A percentile compares a stretch with the other conserved stretches of the same genome.
phyloP scores from a whole-genome alignment of 2,797 vertebrate genomes.

The Eptatretus atami region DNA sequence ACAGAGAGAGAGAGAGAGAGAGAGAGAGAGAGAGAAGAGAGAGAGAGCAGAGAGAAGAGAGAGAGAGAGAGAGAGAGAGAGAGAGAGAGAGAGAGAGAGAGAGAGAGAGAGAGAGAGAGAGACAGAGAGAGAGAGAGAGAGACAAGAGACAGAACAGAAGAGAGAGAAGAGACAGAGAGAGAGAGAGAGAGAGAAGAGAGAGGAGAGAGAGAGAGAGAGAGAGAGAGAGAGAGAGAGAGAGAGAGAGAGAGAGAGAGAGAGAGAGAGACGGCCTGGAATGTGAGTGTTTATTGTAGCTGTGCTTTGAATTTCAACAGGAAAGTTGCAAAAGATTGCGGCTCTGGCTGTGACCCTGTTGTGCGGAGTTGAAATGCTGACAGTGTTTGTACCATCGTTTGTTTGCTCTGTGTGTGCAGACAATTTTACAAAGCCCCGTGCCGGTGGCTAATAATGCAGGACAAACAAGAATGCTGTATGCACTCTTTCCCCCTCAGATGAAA shows the following conservation, averaged over 20 bases:
- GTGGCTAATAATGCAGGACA: conserved; percentile 99
- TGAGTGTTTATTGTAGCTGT: neutral
- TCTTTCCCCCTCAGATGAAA: conserved; percentile 99
- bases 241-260: neutral
- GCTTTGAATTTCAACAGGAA: conserved; percentile 4
- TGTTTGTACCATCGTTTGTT: conserved; percentile 27
- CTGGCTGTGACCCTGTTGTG: neutral
- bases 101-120: too few relatives aligned
- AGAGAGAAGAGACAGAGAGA: too few relatives aligned
- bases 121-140: too few relatives aligned
- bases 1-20: too few relatives aligned
- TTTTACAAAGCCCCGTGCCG: conserved; percentile 98
- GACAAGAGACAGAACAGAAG: too few relatives aligned
- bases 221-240: neutral
- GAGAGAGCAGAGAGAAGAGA: too few relatives aligned
- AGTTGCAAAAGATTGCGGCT: conserved; percentile 3
- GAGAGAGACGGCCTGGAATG: conserved; percentile 1
- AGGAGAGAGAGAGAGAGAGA: too few relatives aligned
- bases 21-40: too few relatives aligned
- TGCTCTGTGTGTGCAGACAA: conserved; percentile 99
- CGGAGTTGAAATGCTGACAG: conserved; percentile 1
- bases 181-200: too few relatives aligned
- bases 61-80: too few relatives aligned
- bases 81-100: too few relatives aligned
- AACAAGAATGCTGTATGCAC: conserved; percentile 99